phyloP scores from a whole-genome alignment of 2,113 vertebrate species.

The Bos indicus region DNA sequence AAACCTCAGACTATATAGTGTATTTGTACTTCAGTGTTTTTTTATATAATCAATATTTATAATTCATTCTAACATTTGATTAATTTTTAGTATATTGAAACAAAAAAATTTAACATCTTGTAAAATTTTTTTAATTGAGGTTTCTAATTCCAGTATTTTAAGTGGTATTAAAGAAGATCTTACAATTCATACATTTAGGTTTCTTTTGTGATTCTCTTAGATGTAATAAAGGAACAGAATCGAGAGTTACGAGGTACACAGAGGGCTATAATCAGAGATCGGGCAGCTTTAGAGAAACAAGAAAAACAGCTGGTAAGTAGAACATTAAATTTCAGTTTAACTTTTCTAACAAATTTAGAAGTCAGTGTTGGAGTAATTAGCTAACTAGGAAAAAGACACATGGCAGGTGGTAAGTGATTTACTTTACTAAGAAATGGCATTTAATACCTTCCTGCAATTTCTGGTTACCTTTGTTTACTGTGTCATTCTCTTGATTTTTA shows the following conservation, averaged over 20 bases:
- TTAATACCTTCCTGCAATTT: background rate
- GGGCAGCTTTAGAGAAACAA: constrained; percentile 94
- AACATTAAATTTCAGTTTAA: constrained; percentile 53
- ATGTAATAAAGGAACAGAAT: constrained; percentile 96
- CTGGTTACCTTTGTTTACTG: constrained; percentile 38
- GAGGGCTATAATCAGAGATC: constrained; percentile 95
- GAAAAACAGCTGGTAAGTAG: constrained; percentile 96
- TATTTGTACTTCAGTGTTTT: background rate
- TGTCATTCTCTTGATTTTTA: constrained; percentile 5
- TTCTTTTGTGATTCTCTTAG: constrained; percentile 79
- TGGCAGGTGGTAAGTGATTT: constrained; percentile 50
- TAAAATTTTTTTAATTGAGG: background rate
- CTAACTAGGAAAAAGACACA: background rate
- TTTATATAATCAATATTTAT: constrained; percentile 24
- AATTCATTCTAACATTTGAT: background rate
- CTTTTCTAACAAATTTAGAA: constrained; percentile 42
- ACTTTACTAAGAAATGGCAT: background rate
- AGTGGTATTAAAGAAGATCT: constrained; percentile 19
- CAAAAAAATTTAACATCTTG: background rate
- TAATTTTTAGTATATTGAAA: background rate
- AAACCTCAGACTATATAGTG: background rate
- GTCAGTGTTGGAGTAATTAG: constrained; percentile 46
- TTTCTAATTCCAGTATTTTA: background rate
- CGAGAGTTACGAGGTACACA: constrained; percentile 96
- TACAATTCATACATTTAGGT: constrained; percentile 54